These are phyloP conservation scores for Cyprinus carpio DNA, from an alignment of 2,113 vertebrate genomes.

Conservation along the genomic window DNA sequence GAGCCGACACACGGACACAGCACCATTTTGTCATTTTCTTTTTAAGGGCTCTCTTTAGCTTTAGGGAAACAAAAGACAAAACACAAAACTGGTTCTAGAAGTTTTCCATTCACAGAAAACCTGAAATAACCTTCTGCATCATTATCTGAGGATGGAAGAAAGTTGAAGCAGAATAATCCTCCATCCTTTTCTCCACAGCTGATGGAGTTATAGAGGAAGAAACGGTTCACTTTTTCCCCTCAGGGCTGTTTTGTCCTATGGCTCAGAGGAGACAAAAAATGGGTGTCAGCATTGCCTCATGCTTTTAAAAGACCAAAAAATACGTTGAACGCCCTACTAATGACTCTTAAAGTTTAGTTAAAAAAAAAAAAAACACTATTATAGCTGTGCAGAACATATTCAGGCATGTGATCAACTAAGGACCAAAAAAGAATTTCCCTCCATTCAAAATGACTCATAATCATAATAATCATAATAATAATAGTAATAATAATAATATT, in stretches of 20 bases:
- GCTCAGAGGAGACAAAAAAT: slow-evolving; percentile 33
- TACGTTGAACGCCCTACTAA: neutral
- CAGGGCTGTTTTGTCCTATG: slow-evolving; percentile 1
- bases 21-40: slow-evolving; percentile 28
- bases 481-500: too few relatives aligned
- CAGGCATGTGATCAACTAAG: neutral
- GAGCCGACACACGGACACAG: neutral
- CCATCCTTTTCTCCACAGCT: slow-evolving; percentile 38
- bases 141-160: slow-evolving; percentile 48
- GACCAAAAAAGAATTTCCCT: too few relatives aligned
- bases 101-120: slow-evolving; percentile 40
- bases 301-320: slow-evolving; percentile 2
- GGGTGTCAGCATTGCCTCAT: neutral
- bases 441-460: neutral
- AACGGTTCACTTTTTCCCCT: neutral
- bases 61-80: neutral
- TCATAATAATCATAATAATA: too few relatives aligned
- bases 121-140: slow-evolving; percentile 41
- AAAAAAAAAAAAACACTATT: too few relatives aligned
- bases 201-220: slow-evolving; percentile 26
- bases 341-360: neutral
- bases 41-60: neutral
- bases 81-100: slow-evolving; percentile 24
- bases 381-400: too few relatives aligned
- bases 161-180: slow-evolving; percentile 43